Conservation (phyloP, 2,888 invertebrate genomes). For the Drosophila austrosaltans region DNA sequence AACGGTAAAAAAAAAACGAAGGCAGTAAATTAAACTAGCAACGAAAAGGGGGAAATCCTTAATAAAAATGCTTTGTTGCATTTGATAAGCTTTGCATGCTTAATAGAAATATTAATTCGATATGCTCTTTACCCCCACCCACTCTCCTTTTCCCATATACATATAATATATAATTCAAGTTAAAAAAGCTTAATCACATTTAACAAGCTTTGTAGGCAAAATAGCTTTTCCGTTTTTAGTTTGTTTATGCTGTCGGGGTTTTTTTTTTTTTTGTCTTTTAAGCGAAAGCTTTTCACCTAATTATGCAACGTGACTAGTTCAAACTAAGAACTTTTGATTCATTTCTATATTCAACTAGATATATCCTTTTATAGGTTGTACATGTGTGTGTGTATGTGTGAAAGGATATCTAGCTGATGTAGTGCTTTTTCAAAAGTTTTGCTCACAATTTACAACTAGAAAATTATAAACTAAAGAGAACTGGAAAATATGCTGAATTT, state of each 20-base stretch:
- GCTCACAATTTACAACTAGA: no score
- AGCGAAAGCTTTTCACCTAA: conserved; percentile 53
- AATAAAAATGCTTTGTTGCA: conserved; percentile 1
- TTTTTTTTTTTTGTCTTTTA: neutral
- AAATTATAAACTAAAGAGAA: no score
- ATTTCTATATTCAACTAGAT: neutral
- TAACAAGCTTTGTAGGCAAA: conserved; percentile 10
- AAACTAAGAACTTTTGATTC: conserved; percentile 50
- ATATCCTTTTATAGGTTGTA: conserved; percentile 1
- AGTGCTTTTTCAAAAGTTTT: no score
- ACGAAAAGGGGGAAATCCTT: neutral
- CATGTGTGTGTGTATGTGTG: no score
- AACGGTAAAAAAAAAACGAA: neutral
- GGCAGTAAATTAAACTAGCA: neutral
- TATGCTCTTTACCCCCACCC: neutral
- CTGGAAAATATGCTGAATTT: no score
- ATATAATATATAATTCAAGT: neutral
- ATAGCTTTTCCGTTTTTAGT: conserved; percentile 12
- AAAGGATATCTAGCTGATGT: no score
- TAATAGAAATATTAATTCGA: conserved; percentile 10
- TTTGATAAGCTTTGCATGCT: neutral
- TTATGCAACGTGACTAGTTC: conserved; percentile 49
- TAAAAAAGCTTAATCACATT: conserved; percentile 38
- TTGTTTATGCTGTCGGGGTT: neutral
- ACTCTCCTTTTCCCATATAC: neutral